Conservation (phyloP, 2,888 invertebrate genomes). For the Eremobia ochroleuca region DNA sequence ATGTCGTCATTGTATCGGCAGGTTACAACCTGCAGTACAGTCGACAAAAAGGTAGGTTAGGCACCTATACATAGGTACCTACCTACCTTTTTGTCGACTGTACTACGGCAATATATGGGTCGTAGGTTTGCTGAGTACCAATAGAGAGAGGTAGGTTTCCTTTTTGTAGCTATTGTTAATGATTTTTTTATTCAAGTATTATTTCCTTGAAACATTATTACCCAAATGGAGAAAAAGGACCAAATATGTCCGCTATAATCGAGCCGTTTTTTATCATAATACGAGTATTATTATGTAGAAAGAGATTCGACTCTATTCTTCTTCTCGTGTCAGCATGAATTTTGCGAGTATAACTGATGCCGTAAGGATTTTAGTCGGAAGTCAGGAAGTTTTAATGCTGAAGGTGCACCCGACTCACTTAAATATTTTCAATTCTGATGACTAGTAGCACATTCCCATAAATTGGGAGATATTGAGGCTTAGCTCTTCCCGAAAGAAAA, state of each 20-base stretch:
- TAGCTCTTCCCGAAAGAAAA: neutral
- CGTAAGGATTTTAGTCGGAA: too few relatives aligned
- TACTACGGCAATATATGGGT: slow-evolving; percentile 17
- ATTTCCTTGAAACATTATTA: slow-evolving; percentile 12
- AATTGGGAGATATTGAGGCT: neutral
- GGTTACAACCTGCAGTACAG: too few relatives aligned
- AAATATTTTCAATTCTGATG: neutral
- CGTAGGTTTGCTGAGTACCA: slow-evolving; percentile 8
- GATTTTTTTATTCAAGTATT: slow-evolving; percentile 19
- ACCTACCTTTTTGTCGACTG: neutral
- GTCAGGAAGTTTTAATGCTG: neutral
- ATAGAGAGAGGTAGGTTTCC: slow-evolving; percentile 1
- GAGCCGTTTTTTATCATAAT: neutral
- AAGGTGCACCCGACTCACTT: neutral
- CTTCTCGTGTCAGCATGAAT: neutral
- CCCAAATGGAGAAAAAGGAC: slow-evolving; percentile 11
- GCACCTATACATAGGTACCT: too few relatives aligned
- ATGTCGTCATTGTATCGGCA: neutral
- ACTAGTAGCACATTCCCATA: neutral
- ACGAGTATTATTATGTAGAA: neutral
- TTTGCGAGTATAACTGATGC: neutral
- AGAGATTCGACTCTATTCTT: neutral
- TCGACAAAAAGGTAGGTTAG: too few relatives aligned
- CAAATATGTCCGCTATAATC: neutral
- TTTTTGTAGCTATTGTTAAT: slow-evolving; percentile 36